These are phyloP conservation scores for Drosophila mauritiana DNA, from an alignment of 1,140 invertebrate species.

Conservation along the genomic window DNA sequence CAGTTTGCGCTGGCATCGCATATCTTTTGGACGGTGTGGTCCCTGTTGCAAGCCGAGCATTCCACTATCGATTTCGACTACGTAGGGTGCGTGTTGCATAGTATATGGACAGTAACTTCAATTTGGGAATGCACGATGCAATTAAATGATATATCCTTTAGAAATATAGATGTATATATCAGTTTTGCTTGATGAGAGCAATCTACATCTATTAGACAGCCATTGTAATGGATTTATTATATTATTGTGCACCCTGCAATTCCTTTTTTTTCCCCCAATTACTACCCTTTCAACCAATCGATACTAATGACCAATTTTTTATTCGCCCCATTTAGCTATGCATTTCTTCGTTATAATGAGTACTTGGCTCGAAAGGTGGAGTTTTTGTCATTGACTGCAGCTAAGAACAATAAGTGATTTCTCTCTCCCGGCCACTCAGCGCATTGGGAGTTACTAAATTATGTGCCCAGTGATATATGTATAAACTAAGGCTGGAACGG, in stretches of 20 bases:
- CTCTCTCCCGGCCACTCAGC: background rate
- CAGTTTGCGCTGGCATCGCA: conserved; percentile 92
- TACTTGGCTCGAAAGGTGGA: conserved; percentile 87
- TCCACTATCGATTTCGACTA: conserved; percentile 98
- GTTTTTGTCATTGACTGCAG: conserved; percentile 75
- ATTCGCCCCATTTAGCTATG: conserved; percentile 86
- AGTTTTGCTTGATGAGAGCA: no score
- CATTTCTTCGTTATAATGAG: conserved; percentile 88
- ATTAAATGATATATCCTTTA: no score
- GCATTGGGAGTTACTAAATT: conserved; percentile 19
- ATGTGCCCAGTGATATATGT: conserved; percentile 58
- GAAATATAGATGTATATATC: no score
- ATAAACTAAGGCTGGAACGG: conserved; percentile 64
- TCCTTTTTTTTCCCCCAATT: no score
- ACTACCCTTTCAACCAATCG: background rate
- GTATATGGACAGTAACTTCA: background rate
- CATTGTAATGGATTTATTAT: no score
- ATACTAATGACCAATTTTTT: background rate
- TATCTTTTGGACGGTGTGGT: conserved; percentile 97
- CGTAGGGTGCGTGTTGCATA: conserved; percentile 88
- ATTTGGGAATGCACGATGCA: no score
- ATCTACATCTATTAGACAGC: no score
- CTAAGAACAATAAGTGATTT: conserved; percentile 73
- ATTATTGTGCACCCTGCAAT: no score
- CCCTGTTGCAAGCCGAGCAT: conserved; percentile 94